phyloP scores from a whole-genome alignment of 2,113 vertebrate species.

The Salvelinus sp. region DNA sequence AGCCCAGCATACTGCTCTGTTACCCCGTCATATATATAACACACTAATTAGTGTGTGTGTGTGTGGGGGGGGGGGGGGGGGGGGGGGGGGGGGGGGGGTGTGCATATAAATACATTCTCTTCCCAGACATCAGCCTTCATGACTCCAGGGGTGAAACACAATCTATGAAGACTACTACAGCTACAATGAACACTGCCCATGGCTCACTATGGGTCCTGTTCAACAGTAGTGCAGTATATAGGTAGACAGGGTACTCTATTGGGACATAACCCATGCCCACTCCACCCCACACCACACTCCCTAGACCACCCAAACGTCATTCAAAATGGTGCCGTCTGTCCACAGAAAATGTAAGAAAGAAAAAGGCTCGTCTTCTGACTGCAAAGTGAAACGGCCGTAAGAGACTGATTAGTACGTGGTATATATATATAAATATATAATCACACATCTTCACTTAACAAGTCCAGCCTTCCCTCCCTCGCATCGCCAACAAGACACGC shows the following conservation, averaged over 20 bases:
- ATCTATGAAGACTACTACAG: not conserved
- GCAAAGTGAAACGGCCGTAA: slow-evolving; percentile 16
- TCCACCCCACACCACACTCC: not conserved
- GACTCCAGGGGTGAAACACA: not conserved
- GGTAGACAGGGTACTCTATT: no score
- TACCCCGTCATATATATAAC: not conserved
- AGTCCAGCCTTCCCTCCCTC: slow-evolving; percentile 11
- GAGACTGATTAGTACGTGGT: not conserved
- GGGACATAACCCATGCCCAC: not conserved
- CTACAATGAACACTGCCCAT: not conserved
- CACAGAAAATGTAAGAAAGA: not conserved
- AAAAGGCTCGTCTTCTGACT: not conserved
- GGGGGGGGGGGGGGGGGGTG: no score
- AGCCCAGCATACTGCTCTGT: not conserved
- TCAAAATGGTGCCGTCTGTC: no score
- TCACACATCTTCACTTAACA: slow-evolving; percentile 15
- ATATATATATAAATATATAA: not conserved
- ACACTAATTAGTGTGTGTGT: not conserved
- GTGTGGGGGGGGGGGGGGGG: not conserved
- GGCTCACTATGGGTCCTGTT: not conserved
- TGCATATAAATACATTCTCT: not conserved
- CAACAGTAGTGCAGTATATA: not conserved
- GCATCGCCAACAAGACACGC: slow-evolving; percentile 24
- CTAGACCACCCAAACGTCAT: not conserved
- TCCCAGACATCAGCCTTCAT: not conserved